These are phyloP conservation scores for Pteromalus puparum DNA, from an alignment of 1,140 invertebrate genomes.

Conservation along the genomic window DNA sequence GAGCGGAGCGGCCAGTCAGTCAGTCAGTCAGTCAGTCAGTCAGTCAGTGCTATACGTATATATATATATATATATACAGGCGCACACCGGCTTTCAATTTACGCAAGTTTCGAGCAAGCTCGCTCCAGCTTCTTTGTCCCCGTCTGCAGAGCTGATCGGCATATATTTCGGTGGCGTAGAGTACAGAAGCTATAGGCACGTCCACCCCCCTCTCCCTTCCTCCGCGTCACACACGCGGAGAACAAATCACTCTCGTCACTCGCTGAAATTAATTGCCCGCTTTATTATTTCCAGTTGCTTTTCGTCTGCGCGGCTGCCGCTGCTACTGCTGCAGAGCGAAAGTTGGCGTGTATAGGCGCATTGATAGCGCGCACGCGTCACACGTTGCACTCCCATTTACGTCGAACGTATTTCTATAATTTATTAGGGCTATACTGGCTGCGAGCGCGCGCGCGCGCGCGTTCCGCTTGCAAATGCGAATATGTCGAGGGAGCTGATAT, in stretches of 20 bases:
- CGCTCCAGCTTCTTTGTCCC: not conserved
- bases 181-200: too few species aligned
- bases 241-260: conserved; percentile 27
- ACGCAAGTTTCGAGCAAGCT: conserved; percentile 33
- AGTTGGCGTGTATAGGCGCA: conserved; percentile 5
- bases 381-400: conserved; percentile 38
- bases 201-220: too few species aligned
- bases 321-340: not conserved
- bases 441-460: not conserved
- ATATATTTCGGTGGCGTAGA: not conserved
- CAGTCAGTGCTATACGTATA: not conserved
- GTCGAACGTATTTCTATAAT: conserved; percentile 52
- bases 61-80: too few species aligned
- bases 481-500: conserved; percentile 26
- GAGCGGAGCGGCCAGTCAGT: not conserved
- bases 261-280: conserved; percentile 34
- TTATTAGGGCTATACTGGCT: conserved; percentile 43
- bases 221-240: not conserved
- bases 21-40: not conserved
- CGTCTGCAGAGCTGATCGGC: not conserved
- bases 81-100: conserved; percentile 38
- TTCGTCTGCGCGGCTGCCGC: not conserved
- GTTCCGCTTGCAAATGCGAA: conserved; percentile 36
- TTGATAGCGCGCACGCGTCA: conserved; percentile 20
- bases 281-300: conserved; percentile 37